A percentile compares a stretch with the other conserved stretches of the same genome.
Evolutionary conservation across 2,797 vertebrate species (phyloP).

Genomic region (Eulemur rubriventer): DNA sequence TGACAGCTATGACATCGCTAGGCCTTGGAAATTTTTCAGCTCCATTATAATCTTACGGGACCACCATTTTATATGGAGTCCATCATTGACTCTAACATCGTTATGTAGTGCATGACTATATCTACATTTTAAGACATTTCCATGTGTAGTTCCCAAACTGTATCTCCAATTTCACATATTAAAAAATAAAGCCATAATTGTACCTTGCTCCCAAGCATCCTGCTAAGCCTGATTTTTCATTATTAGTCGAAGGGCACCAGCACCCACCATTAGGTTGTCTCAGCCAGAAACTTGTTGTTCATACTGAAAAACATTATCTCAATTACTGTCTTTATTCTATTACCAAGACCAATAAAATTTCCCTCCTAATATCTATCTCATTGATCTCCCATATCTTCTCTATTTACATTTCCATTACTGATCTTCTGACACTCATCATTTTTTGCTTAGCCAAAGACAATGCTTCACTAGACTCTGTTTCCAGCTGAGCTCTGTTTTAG

Average conservation of each 20-base stretch:
- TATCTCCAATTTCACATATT: not conserved
- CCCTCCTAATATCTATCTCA: not conserved
- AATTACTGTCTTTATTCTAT: not conserved
- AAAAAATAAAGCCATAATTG: not conserved
- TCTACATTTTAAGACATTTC: not conserved
- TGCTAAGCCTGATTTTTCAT: not conserved
- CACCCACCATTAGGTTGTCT: not conserved
- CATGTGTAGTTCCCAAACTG: not conserved
- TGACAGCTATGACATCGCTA: not conserved
- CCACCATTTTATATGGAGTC: not conserved
- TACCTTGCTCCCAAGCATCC: not conserved
- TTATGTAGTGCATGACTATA: not conserved
- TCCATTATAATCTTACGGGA: not conserved
- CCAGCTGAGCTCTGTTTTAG: not conserved
- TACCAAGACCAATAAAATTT: not conserved
- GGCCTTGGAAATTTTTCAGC: not conserved
- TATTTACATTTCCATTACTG: not conserved
- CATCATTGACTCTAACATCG: not conserved
- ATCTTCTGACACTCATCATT: not conserved
- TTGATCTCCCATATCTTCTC: not conserved
- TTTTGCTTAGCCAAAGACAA: not conserved
- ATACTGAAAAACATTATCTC: not conserved
- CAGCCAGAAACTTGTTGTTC: not conserved
- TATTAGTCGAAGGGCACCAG: not conserved
- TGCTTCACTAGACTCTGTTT: not conserved